phyloP scores from a whole-genome alignment of 2,888 invertebrate genomes.

The Drosophila barbarae region DNA sequence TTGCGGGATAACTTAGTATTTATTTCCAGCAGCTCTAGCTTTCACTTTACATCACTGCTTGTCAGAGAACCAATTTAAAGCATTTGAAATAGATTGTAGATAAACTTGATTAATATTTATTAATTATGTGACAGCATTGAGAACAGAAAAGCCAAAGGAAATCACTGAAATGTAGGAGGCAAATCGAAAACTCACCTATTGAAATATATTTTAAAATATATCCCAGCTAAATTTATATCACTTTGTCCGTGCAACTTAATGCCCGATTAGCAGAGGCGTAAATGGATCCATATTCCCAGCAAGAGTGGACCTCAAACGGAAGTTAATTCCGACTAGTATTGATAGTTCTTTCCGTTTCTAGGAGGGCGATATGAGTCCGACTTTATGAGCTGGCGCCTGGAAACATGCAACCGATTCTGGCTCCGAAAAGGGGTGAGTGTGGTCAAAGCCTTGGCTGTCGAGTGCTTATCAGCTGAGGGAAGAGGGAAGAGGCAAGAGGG shows the following conservation, averaged over 20 bases:
- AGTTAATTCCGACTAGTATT: slow-evolving; percentile 9
- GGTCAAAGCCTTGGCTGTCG: slow-evolving; percentile 20
- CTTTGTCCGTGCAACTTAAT: background rate
- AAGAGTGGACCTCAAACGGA: slow-evolving; percentile 6
- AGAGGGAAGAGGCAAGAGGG: too few species aligned
- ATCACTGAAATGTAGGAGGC: too few species aligned
- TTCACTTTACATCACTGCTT: background rate
- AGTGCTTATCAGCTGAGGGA: slow-evolving; percentile 23
- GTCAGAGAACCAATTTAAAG: background rate
- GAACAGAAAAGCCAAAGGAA: too few species aligned
- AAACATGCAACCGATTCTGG: slow-evolving; percentile 4
- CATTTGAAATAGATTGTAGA: background rate
- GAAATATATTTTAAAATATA: background rate
- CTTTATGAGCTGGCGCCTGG: slow-evolving; percentile 1
- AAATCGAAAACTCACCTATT: background rate
- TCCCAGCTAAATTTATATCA: too few species aligned
- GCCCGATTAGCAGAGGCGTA: background rate
- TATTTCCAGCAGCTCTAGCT: background rate
- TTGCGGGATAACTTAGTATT: background rate
- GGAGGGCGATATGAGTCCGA: slow-evolving; percentile 11
- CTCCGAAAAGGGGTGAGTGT: slow-evolving; percentile 7
- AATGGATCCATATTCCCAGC: background rate
- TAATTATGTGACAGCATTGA: background rate
- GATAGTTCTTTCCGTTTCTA: slow-evolving; percentile 1
- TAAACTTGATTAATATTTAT: background rate